phyloP scores from a whole-genome alignment of 1,140 invertebrate genomes.

The Ostrea denselamellosa region DNA sequence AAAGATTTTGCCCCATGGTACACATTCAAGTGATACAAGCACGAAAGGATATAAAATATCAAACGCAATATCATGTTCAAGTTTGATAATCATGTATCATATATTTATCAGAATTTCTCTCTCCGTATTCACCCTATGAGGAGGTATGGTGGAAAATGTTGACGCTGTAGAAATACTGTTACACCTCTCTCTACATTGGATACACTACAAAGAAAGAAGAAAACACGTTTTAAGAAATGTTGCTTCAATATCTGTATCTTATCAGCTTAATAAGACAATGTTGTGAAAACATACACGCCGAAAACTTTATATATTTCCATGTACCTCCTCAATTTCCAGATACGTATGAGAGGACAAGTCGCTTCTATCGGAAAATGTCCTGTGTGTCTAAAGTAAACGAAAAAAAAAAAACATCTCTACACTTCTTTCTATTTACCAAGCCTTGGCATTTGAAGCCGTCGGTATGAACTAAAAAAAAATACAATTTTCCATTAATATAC shows the following conservation, averaged over 20 bases:
- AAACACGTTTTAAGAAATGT: background rate
- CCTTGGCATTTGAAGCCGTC: background rate
- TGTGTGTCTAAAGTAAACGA: background rate
- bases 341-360: background rate
- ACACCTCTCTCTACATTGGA: background rate
- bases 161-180: background rate
- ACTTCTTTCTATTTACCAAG: background rate
- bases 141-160: background rate
- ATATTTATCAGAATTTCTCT: too few relatives aligned
- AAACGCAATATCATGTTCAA: too few relatives aligned
- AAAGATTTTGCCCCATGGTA: too few relatives aligned
- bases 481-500: too few relatives aligned
- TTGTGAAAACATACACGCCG: too few relatives aligned
- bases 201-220: background rate
- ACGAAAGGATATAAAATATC: too few relatives aligned
- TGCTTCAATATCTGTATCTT: too few relatives aligned
- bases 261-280: too few relatives aligned
- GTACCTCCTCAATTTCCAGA: background rate
- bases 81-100: too few relatives aligned
- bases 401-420: background rate
- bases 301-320: too few relatives aligned
- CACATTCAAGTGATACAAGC: too few relatives aligned
- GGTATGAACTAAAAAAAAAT: too few relatives aligned
- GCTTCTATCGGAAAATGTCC: background rate
- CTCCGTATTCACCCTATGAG: background rate